Conservation (phyloP, 2,113 vertebrate genomes). For the Platysteira castanea region DNA sequence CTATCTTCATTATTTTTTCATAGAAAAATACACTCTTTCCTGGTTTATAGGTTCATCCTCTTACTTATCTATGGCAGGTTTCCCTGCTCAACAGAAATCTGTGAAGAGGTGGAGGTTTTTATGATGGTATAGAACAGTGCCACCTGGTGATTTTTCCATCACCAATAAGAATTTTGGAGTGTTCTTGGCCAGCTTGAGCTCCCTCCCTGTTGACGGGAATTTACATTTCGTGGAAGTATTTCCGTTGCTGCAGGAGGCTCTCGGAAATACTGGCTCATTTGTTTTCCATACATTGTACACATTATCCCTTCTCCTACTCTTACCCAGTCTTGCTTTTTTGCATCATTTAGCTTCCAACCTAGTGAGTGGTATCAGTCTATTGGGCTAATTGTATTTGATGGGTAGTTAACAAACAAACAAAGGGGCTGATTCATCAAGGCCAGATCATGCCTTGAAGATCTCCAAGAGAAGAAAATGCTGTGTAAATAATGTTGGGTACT, state of each 20-base stretch:
- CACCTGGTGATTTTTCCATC: neutral
- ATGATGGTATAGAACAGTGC: neutral
- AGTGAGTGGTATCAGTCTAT: neutral
- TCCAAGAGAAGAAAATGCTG: neutral
- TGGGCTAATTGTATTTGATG: neutral
- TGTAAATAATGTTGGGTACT: neutral
- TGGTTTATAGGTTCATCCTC: neutral
- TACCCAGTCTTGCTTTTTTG: neutral
- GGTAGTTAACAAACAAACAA: neutral
- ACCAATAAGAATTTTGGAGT: neutral
- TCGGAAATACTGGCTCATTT: neutral
- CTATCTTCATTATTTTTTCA: neutral
- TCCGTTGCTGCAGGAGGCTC: neutral
- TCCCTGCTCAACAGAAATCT: neutral
- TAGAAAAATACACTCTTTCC: neutral
- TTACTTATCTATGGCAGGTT: neutral
- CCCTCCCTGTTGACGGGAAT: fast-evolving
- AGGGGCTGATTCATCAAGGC: neutral
- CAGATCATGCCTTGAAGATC: neutral
- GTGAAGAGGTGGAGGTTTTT: neutral
- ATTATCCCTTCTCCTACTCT: neutral
- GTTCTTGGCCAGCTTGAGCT: neutral
- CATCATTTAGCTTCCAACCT: neutral
- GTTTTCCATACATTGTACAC: neutral
- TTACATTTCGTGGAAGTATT: neutral